Base-by-base conservation (phyloP, 2,113 vertebrate species). In the Ivindomyrus marchei region DNA sequence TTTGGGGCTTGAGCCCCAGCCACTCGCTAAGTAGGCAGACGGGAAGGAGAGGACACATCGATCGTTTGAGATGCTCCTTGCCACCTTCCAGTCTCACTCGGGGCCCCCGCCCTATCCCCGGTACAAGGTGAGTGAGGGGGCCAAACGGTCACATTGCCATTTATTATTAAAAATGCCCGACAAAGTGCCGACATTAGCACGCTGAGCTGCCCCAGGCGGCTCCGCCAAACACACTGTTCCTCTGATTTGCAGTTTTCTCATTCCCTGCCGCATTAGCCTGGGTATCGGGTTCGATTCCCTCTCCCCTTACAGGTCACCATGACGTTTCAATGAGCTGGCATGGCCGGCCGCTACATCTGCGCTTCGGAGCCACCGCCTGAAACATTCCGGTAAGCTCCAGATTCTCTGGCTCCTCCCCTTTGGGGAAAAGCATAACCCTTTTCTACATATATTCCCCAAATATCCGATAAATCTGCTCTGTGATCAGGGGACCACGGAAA, bases 101-200 rank as follows among this genome's bases (percentile, higher is more conserved):
- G 47, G 49, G 85, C 15, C 21, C 24, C 42, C 4, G 24, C 85
- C 45, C 4, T 21, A 53, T 62, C 24, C 66, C 45, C 49, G 42
- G 50, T 45, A 21, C 39, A 36, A 17, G 24, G 39, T 21, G 58
- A 56, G 90, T 58, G 46, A 87, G 50, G 50, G 53, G 88, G 86
- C 85, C 84, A 89, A 91, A 91, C 74, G 46, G 87, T 85, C 49
- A 80, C 85, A 49, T 36, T 87, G 87, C n/a, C 87, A 89, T 91
- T 85, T 87, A 91, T 92, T 92, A 93, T 93, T 92, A 89, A 92
- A 84, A 84, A 85, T 77, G 88, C 50, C 87, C 27, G 39, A 88
- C 89, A 77, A 85, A 46, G 86, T 91, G 92, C 91, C 84, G 90
- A 93, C 89, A 91, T 93, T 91, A 92, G 91, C 90, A 90, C 85